Base-by-base conservation (phyloP, 1,140 invertebrate genomes). In the Neodiprion fabricii region DNA sequence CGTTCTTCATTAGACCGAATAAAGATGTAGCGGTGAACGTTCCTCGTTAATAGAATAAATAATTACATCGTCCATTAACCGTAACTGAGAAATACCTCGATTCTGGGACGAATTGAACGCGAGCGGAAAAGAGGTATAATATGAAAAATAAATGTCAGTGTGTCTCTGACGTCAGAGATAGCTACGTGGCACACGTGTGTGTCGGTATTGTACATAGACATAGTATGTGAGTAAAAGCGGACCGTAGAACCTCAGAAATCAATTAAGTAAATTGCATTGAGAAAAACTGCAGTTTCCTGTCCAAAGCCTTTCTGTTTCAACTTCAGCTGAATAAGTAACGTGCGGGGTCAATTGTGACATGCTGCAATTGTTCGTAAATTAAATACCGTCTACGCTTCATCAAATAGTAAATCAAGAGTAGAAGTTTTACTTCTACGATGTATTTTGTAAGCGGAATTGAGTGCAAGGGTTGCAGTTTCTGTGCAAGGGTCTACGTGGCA, bases 231-330 rank as follows among this genome's bases (percentile, higher is more conserved):
- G 53, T 61, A 14, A 7, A 40, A 40, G 28, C 28, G 28, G 28
- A 2, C 28, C 28, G 28, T 12, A 61, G 9, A 12, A 9, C 53
- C 53, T 17, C 53, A 17, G 53, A 9, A 9, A 61, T 8, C 53
- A 61, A 61, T 61, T 61, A 17, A 61, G n/a, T 61, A 61, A 61
- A 61, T 61, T 61, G 53, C n/a, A 61, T 61, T 17, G 53, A 61
- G 11, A 17, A 9, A 61, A 61, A 61, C n/a, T 61, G 53, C n/a
- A 17, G 53, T 61, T 61, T 61, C 9, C n/a, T 17, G 28, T 9
- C 9, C 11, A 9, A 61, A 8, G 53, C 53, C 53, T 61, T 17
- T 17, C 53, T 12, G 4, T 61, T 61, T 61, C 53, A 12, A 61
- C 53, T 61, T 61, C 53, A 40, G 1, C 53, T 61, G 53, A 61